Evolutionary conservation across 2,888 invertebrate species (phyloP), one percentile per base, ranked within the genome.

Genomic region (Nomada lathburiana): DNA sequence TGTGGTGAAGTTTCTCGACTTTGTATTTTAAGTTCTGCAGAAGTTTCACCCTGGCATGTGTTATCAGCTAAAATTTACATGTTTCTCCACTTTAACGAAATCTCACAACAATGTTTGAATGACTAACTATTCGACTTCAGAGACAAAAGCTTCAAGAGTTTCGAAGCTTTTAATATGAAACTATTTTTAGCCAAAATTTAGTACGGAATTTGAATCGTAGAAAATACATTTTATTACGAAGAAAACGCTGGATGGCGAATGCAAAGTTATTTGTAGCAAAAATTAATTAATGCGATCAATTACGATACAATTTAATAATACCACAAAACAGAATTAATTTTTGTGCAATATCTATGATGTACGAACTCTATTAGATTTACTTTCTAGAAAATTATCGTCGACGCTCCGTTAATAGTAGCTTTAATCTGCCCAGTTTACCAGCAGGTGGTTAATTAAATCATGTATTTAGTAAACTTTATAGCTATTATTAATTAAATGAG

Each of bases 401-500:
- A 50, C 18, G 70, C 62, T n/a, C 47, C 55, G 53, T 76, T 63
- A 70, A 23, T 47, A 26, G 18, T 47, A 76, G 55, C 47, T 63
- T 57, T 63, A 76, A 70, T 63, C 53, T 53, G 57, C 55, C 20
- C 36, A 36, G 36, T 36, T 36, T 36, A 36, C 36, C 36, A 44
- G 70, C 63, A 29, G 55, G 23, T 50, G 63, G 44, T 76, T 76
- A 70, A 76, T 76, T 70, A 47, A 70, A 76, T 76, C 52, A 70
- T 76, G 53, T 63, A 57, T 70, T 70, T 47, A 64, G 18, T 55
- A 23, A 55, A 26, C 63, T 63, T 53, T 69, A 47, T 7, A 47
- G 63, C 53, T 29, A 29, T 55, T 47, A 68, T 60, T 59, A 68
- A 53, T 44, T 13, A 26, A 29, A 64, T 59, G 23, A 29, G 18